Evolutionary conservation across 1,140 invertebrate genomes (phyloP).

Genomic region (Drosophila subobscura): DNA sequence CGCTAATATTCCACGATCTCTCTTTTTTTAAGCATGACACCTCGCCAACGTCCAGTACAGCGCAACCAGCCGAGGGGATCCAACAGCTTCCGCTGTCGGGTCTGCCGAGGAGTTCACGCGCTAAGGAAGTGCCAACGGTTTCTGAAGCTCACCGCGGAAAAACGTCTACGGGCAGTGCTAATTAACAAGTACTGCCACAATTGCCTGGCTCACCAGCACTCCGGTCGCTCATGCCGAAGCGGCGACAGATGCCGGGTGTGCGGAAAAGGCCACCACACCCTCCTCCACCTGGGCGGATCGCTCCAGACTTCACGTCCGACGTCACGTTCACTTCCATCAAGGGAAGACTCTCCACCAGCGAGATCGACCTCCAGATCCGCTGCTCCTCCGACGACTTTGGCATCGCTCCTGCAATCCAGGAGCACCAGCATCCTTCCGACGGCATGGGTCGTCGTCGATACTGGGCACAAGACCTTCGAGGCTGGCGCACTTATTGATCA

Average conservation of each 20-base stretch:
- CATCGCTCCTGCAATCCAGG: background rate
- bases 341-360: background rate
- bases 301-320: background rate
- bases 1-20: too few relatives aligned
- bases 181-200: slow-evolving; percentile 1
- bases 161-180: background rate
- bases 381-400: background rate
- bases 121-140: background rate
- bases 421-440: background rate
- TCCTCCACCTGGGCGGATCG: background rate
- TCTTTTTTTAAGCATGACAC: too few relatives aligned
- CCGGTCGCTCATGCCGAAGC: background rate
- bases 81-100: background rate
- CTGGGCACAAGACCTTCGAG: background rate
- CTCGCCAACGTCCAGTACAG: too few relatives aligned
- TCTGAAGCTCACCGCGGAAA: background rate
- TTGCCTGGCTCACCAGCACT: background rate
- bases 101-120: background rate
- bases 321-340: background rate
- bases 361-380: background rate
- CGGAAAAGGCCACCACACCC: background rate
- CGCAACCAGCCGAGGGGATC: too few relatives aligned
- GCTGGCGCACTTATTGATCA: too few relatives aligned
- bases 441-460: background rate
- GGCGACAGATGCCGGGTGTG: background rate